Evolutionary conservation across 2,888 invertebrate species (phyloP).

Genomic region (Drepana falcataria): DNA sequence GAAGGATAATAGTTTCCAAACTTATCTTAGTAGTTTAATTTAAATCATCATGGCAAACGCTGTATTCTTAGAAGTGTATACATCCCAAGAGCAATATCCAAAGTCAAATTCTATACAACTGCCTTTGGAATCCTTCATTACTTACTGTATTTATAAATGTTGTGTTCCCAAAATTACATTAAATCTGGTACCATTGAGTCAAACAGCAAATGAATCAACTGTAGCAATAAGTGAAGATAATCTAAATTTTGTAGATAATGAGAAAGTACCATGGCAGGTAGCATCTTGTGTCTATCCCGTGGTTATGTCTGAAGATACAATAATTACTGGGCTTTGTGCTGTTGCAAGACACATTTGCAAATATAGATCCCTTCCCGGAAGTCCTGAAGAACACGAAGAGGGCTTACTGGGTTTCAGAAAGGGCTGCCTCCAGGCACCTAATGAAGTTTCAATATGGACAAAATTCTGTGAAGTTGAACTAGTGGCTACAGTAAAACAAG

Average conservation of each 20-base stretch:
- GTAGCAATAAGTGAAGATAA: conserved; percentile 43
- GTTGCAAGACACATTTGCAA: conserved; percentile 73
- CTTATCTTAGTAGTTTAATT: too few species aligned
- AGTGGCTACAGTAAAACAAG: conserved; percentile 76
- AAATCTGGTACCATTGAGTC: conserved; percentile 52
- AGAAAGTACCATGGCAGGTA: conserved; percentile 69
- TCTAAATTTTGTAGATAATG: conserved; percentile 39
- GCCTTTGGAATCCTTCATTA: conserved; percentile 81
- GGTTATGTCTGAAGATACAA: conserved; percentile 77
- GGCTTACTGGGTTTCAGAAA: conserved; percentile 87
- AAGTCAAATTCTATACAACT: conserved; percentile 31
- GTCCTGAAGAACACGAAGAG: conserved; percentile 53
- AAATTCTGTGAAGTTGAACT: conserved; percentile 94
- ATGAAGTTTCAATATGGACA: conserved; percentile 93
- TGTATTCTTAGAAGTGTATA: conserved; percentile 47
- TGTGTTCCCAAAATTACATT: conserved; percentile 67
- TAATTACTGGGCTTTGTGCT: conserved; percentile 88
- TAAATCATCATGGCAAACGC: conserved; percentile 29
- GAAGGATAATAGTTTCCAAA: too few species aligned
- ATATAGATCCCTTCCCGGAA: conserved; percentile 23
- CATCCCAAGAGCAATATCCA: conserved; percentile 27
- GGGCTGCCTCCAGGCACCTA: conserved; percentile 88
- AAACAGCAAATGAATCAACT: conserved; percentile 22
- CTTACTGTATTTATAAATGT: conserved; percentile 80
- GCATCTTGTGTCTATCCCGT: conserved; percentile 81